Percentiles rank a stretch among this genome's conserved stretches.
Evolutionary conservation across 2,113 vertebrate species (phyloP).

Genomic region (Pteronura brasiliensis): DNA sequence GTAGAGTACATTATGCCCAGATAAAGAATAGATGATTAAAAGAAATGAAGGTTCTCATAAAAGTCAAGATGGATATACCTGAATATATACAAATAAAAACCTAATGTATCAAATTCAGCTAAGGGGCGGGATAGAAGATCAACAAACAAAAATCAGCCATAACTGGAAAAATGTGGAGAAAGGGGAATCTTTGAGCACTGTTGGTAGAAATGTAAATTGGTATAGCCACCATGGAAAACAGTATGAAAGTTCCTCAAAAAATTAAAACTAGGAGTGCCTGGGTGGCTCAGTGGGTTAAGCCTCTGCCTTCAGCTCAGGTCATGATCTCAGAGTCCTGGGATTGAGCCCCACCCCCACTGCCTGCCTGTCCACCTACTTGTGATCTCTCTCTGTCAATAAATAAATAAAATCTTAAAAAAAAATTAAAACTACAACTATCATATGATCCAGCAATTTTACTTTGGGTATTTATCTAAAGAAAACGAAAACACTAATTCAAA

Average conservation of each 20-base stretch:
- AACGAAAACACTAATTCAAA: not conserved
- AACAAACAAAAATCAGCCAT: not conserved
- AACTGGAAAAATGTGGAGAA: not conserved
- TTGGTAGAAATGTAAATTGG: not conserved
- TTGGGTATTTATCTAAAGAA: not conserved
- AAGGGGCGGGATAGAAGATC: not conserved
- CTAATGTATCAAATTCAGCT: not conserved
- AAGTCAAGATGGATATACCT: not conserved
- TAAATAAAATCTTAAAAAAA: no score
- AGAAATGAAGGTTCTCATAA: not conserved
- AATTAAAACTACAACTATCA: not conserved
- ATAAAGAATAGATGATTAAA: not conserved
- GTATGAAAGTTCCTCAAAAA: not conserved
- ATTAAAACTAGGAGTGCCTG: not conserved
- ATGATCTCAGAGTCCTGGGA: no score
- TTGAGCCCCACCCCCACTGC: no score
- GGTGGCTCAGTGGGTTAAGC: no score
- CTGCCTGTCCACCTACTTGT: no score
- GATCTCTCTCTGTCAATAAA: no score
- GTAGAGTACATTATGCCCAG: not conserved
- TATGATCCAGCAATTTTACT: not conserved
- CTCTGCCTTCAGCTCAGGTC: no score
- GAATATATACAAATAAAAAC: conserved; percentile 5
- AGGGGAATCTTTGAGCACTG: not conserved
- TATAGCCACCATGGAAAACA: not conserved